phyloP scores from a whole-genome alignment of 1,140 invertebrate species.

The Drosophila sechellia region DNA sequence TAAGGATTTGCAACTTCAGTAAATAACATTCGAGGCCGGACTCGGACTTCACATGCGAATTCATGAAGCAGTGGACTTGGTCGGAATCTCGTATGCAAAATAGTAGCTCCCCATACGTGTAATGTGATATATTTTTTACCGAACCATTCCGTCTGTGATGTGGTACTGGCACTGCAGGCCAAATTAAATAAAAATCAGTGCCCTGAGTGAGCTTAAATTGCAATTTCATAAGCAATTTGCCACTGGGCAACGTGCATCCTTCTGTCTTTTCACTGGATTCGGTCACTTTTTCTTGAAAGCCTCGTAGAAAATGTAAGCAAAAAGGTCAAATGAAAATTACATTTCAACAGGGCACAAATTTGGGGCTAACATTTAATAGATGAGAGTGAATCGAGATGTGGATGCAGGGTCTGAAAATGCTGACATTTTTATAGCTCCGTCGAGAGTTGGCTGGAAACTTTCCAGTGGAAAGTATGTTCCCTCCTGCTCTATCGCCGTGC shows the following conservation, averaged over 20 bases:
- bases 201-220: slow-evolving; percentile 74
- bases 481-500: slow-evolving; percentile 6
- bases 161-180: slow-evolving; percentile 50
- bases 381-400: slow-evolving; percentile 5
- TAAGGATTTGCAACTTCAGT: slow-evolving; percentile 73
- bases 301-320: neutral
- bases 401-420: slow-evolving; percentile 23
- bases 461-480: slow-evolving; percentile 18
- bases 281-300: too few relatives aligned
- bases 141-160: neutral
- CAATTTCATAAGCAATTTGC: slow-evolving; percentile 84
- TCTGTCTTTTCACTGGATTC: slow-evolving; percentile 9
- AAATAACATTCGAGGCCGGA: slow-evolving; percentile 60
- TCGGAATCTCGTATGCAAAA: slow-evolving; percentile 59
- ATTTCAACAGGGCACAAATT: slow-evolving; percentile 62
- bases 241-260: slow-evolving; percentile 20
- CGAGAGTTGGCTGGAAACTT: slow-evolving; percentile 46
- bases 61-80: slow-evolving; percentile 6
- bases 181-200: slow-evolving; percentile 81
- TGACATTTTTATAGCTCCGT: slow-evolving; percentile 79
- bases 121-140: slow-evolving; percentile 68
- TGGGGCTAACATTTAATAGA: slow-evolving; percentile 54
- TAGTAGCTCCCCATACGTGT: slow-evolving; percentile 60
- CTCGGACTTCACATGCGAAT: slow-evolving; percentile 8
- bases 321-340: slow-evolving; percentile 68